phyloP scores from a whole-genome alignment of 64 coral and sea anemone species.

The Montipora sp. region DNA sequence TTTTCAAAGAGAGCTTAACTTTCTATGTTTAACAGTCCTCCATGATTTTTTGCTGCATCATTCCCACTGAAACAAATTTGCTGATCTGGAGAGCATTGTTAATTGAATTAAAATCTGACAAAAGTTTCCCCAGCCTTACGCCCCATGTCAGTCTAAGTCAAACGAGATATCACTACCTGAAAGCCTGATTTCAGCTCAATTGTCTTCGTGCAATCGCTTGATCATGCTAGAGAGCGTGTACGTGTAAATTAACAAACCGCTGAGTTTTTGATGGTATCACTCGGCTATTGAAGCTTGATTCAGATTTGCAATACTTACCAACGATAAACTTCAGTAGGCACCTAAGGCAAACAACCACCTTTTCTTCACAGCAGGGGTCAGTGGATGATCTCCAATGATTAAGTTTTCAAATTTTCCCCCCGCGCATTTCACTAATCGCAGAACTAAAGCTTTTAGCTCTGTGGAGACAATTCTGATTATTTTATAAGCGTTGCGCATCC shows the following conservation, averaged over 20 bases:
- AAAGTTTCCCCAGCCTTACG: background rate
- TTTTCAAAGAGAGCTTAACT: background rate
- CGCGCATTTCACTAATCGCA: background rate
- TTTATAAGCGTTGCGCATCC: background rate
- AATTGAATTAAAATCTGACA: conserved; percentile 53
- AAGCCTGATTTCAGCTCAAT: background rate
- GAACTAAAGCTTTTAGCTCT: background rate
- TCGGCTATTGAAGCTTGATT: background rate
- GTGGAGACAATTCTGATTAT: background rate
- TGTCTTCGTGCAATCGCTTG: background rate
- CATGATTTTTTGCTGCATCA: background rate
- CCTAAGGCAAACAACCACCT: background rate
- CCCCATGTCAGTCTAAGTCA: background rate
- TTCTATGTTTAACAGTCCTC: background rate
- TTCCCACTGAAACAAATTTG: background rate
- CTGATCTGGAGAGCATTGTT: background rate
- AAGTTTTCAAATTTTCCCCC: background rate
- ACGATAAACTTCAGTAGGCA: background rate
- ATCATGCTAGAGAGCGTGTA: too few species aligned
- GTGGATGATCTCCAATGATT: background rate
- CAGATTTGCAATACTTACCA: background rate
- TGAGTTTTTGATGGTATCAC: background rate
- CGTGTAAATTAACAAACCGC: too few species aligned
- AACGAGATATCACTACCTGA: background rate
- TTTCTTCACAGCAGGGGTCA: conserved; percentile 16